Conservation (phyloP, 2,888 invertebrate species). For the Pollenia labialis region DNA sequence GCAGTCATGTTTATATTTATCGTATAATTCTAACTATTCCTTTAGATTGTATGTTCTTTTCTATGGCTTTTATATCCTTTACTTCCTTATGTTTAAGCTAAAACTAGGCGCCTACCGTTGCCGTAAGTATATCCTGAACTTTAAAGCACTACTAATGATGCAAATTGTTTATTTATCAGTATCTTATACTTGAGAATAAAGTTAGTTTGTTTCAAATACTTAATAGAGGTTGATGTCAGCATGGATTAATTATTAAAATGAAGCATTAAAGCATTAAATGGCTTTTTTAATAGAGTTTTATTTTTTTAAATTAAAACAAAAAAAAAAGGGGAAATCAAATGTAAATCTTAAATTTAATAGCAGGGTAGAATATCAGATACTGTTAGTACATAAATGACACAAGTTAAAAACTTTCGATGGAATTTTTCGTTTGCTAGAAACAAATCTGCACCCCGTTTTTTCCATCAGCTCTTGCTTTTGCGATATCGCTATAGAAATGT, state of each 20-base stretch:
- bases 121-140: slow-evolving; percentile 17
- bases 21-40: slow-evolving; percentile 51
- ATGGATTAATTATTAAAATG: slow-evolving; percentile 65
- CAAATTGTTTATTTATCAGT: slow-evolving; percentile 69
- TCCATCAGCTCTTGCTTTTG: too few species aligned
- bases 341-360: too few species aligned
- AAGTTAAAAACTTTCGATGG: too few species aligned
- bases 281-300: neutral
- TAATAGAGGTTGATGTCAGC: slow-evolving; percentile 64
- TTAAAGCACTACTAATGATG: slow-evolving; percentile 73
- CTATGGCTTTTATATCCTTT: neutral
- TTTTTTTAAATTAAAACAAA: neutral
- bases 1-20: slow-evolving; percentile 61
- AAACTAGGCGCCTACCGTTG: slow-evolving; percentile 14
- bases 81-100: slow-evolving; percentile 28
- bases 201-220: slow-evolving; percentile 11
- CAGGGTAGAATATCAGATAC: too few species aligned
- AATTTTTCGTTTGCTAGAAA: too few species aligned
- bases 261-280: slow-evolving; percentile 35
- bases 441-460: too few species aligned
- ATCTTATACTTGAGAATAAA: neutral
- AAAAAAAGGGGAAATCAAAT: neutral
- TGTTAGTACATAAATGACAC: too few species aligned
- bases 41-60: slow-evolving; percentile 8
- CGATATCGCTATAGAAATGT: too few species aligned